Evolutionary conservation across 1,140 invertebrate species (phyloP).

Genomic region (Sminthurinus signatus): DNA sequence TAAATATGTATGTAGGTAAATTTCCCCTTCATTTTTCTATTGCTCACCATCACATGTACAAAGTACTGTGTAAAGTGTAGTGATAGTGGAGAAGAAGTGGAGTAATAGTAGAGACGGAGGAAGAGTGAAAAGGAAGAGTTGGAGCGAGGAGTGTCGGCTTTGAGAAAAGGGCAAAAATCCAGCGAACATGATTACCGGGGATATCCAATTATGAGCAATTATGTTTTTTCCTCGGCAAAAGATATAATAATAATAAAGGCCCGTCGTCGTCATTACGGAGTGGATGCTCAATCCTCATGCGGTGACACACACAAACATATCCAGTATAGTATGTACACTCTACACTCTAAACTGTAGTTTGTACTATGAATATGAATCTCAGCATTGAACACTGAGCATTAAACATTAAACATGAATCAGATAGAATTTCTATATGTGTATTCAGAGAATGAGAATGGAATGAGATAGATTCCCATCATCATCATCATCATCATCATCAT

Average conservation of each 20-base stretch:
- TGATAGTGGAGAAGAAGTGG: too few relatives aligned
- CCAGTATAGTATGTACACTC: too few relatives aligned
- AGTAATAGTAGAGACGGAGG: too few relatives aligned
- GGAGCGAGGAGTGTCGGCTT: conserved; percentile 28
- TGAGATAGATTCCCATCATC: conserved; percentile 29
- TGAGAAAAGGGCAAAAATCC: conserved; percentile 39
- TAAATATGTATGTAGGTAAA: too few relatives aligned
- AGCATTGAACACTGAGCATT: too few relatives aligned
- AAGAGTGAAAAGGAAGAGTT: background rate
- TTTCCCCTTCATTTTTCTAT: too few relatives aligned
- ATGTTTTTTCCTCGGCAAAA: conserved; percentile 34
- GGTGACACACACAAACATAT: conserved; percentile 18
- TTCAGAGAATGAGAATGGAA: background rate
- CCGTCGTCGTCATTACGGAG: conserved; percentile 20
- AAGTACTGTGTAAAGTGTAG: too few relatives aligned
- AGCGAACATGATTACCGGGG: conserved; percentile 37
- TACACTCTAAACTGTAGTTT: too few relatives aligned
- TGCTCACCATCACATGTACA: too few relatives aligned
- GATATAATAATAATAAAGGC: conserved; percentile 29
- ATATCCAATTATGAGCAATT: conserved; percentile 43
- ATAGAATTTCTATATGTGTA: too few relatives aligned
- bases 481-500: conserved; percentile 27
- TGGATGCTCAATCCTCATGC: conserved; percentile 10
- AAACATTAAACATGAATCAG: too few relatives aligned
- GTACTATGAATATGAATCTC: too few relatives aligned